Base-by-base conservation (phyloP, 1,140 invertebrate genomes). In the Solen grandis region DNA sequence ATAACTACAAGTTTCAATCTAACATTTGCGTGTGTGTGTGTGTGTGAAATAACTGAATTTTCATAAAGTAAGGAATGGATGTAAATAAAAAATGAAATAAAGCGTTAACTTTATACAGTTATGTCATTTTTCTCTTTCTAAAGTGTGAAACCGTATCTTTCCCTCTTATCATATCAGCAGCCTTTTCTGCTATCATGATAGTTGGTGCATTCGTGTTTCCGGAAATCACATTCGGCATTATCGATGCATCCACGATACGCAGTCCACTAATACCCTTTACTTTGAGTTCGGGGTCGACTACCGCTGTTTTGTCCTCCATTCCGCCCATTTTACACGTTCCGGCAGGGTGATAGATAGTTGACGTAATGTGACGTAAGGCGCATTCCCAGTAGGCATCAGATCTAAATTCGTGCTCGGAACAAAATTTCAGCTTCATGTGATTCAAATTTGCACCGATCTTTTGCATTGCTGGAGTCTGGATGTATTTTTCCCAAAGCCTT, bases 311-410 rank as follows among this genome's bases (percentile, higher is more conserved):
- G 89, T 98, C 97, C 94, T 95, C 95, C 63, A 94, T 94, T 0
- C 96, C 96, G 0, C 97, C 97, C 97, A 99, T 99, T 90, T 97
- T 98, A 65, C 96, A n/a, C n/a, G n/a, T n/a, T n/a, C n/a, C n/a
- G n/a, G n/a, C n/a, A n/a, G n/a, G n/a, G n/a, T n/a, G n/a, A 96
- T 97, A 97, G 65, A 95, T 94, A 0, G 96, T 97, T 16, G 86
- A 79, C 8, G 89, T 88, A 19, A 86, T 85, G 16, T 88, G 85
- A n/a, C 88, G 83, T 4, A 89, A 84, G 33, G 86, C 82, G 81
- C 92, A 93, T 4, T 80, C 77, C 82, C 90, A 87, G 73, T 91
- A 92, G 14, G 84, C 80, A 62, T 93, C 91, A 0, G 82, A 79
- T 46, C 81, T 74, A 29, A 80, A 81, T 27, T 74, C 52, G 29